Evolutionary conservation across 2,797 vertebrate genomes (phyloP).

Genomic region (Yasuhikotakia modesta): DNA sequence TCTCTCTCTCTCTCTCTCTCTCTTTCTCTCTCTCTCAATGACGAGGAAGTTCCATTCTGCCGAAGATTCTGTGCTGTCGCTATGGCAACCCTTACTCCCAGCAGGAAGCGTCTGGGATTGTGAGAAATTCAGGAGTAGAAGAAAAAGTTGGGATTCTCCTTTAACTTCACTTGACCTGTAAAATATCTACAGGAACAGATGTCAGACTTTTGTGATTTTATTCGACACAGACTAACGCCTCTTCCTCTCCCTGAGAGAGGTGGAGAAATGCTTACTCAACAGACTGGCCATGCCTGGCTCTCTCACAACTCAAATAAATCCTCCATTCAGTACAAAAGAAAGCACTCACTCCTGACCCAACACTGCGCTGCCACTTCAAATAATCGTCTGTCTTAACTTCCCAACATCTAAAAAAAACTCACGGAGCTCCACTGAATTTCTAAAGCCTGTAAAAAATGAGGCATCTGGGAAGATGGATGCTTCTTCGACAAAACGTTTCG

Average conservation of each 20-base stretch:
- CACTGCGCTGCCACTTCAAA: constrained; percentile 41
- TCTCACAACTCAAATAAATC: constrained; percentile 53
- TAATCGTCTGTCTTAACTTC: constrained; percentile 49
- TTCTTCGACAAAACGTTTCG: constrained; percentile 2
- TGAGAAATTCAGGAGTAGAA: constrained; percentile 23
- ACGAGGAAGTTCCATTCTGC: constrained; percentile 56
- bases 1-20: constrained; percentile 44
- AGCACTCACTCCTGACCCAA: constrained; percentile 31
- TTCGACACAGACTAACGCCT: constrained; percentile 29
- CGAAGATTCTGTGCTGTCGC: constrained; percentile 37
- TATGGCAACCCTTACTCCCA: constrained; percentile 45
- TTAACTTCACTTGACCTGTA: constrained; percentile 30
- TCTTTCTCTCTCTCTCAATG: constrained; percentile 41
- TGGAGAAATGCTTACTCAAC: constrained; percentile 48
- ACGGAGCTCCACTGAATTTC: constrained; percentile 11
- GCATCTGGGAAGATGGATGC: constrained; percentile 5
- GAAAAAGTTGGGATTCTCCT: constrained; percentile 36
- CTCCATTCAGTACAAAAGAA: constrained; percentile 41
- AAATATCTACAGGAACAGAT: constrained; percentile 34
- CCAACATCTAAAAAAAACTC: constrained; percentile 39
- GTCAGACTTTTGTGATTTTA: constrained; percentile 36
- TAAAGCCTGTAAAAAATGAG: not conserved
- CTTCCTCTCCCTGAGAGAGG: constrained; percentile 8
- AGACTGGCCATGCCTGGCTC: constrained; percentile 44
- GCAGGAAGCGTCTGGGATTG: constrained; percentile 27